Base-by-base conservation (phyloP, 2,113 vertebrate genomes). In the Oreochromis niloticus region DNA sequence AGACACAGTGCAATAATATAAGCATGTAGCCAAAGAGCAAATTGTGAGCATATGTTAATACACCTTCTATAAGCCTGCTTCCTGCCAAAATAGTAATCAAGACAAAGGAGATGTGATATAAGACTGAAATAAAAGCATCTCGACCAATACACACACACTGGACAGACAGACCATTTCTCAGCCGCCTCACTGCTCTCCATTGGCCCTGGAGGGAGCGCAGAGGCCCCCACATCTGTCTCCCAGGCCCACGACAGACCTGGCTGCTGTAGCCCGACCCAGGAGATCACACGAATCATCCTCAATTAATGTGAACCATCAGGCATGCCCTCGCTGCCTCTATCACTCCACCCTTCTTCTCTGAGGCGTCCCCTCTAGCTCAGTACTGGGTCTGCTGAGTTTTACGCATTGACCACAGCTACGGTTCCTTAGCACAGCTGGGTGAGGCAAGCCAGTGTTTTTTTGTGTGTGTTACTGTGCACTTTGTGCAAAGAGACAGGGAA, bases 161-260 rank as follows among this genome's bases (percentile, higher is more conserved):
- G 87, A 86, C 86, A 88, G 94, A 93, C 91, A 92, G 86, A 93
- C 92, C 92, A 90, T 94, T 94, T 92, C 94, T 94, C 92, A 95
- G 86, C 89, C 87, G 94, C 95, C 91, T 95, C 92, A 93, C 90
- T 93, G 95, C 94, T 91, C 91, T 86, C 88, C 88, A 82, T 89
- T 81, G 87, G 91, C 92, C 93, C 94, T 93, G 93, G 86, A 90
- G 93, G 92, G 88, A 93, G 89, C 85, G 82, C 85, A 91, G 91
- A 93, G 89, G 94, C 92, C 93, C 92, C 95, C 95, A 96, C 95
- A 96, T 96, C 95, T 96, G 96, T 96, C 95, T 96, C 93, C 93
- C 95, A 96, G 96, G 91, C 92, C 91, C 87, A 85, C 91, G 93
- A 95, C 95, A 93, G 94, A 93, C 89, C 93, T 92, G 85, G 89